These are phyloP conservation scores for Apostichopus leukothele DNA, from an alignment of 53 echinoderm and acorn worm species.

Conservation along the genomic window DNA sequence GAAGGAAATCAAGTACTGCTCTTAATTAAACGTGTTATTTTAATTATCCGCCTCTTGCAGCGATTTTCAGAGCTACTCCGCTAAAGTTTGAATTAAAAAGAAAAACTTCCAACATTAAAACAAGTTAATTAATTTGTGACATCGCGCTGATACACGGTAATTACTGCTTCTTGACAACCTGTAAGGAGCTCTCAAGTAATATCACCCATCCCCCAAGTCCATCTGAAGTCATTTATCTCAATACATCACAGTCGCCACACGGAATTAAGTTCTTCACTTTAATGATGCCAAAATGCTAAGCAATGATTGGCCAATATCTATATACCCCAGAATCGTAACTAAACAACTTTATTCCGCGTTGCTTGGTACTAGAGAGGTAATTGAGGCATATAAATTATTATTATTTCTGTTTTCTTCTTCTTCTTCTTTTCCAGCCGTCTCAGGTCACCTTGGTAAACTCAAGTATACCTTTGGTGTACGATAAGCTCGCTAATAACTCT, in stretches of 20 bases:
- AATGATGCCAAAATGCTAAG: slow-evolving; percentile 22
- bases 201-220: slow-evolving; percentile 19
- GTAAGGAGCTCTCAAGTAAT: slow-evolving; percentile 15
- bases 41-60: slow-evolving; percentile 36
- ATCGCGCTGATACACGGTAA: slow-evolving; percentile 20
- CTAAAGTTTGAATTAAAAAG: not conserved
- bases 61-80: slow-evolving; percentile 21
- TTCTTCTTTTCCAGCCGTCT: not conserved
- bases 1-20: slow-evolving; percentile 1
- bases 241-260: slow-evolving; percentile 16
- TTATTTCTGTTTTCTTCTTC: not conserved
- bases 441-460: not conserved
- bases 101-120: not conserved
- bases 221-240: slow-evolving; percentile 32
- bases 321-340: not conserved
- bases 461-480: not conserved
- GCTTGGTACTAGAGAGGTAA: not conserved
- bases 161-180: slow-evolving; percentile 29
- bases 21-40: slow-evolving; percentile 48
- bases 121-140: slow-evolving; percentile 43
- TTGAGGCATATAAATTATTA: slow-evolving; percentile 19
- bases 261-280: slow-evolving; percentile 5
- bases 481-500: slow-evolving; percentile 9
- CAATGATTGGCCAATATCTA: not conserved
- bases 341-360: slow-evolving; percentile 1